Base-by-base conservation (phyloP, 2,113 vertebrate genomes). In the Macroglossus sobrinus region DNA sequence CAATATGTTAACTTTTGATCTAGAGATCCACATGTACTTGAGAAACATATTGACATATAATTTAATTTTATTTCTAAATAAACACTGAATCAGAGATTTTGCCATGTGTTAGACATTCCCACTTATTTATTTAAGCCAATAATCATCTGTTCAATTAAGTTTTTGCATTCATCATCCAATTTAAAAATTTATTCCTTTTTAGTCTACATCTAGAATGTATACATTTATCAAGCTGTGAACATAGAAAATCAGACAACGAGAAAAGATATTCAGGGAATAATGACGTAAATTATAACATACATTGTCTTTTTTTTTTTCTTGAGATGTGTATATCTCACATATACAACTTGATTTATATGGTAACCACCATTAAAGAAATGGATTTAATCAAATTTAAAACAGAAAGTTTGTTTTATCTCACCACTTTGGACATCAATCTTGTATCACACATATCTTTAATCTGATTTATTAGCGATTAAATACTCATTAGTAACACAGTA, bases 41-140 rank as follows among this genome's bases (percentile, higher is more conserved):
- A 96, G 92, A 98, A 97, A 98, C 87, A 63, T 57, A 43, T 66
- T 96, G 26, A 61, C 76, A 82, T 96, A 84, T 94, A 57, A 24
- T 95, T 96, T 80, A 94, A 94, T 72, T 79, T 92, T 71, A 76
- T 97, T 97, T 94, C 84, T 78, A 86, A 97, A 55, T 74, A 97
- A 97, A 94, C 66, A 68, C 90, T 86, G 74, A 94, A 61, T 97
- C 88, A 96, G 38, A 94, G 79, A 87, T 85, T 91, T 97, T 98
- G 82, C 40, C 74, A 92, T 45, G n/a, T 97, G 93, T 93, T 72
- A 85, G 30, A 71, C 57, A 94, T 87, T n/a, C 26, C 66, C 96
- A 30, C 59, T 97, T 95, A 66, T n/a, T 94, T 97, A 50, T 95
- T 95, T 84, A 96, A 93, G 88, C 40, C 19, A 97, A 59, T 68